phyloP scores from a whole-genome alignment of 2,888 invertebrate genomes.

The Tigriopus californicus region DNA sequence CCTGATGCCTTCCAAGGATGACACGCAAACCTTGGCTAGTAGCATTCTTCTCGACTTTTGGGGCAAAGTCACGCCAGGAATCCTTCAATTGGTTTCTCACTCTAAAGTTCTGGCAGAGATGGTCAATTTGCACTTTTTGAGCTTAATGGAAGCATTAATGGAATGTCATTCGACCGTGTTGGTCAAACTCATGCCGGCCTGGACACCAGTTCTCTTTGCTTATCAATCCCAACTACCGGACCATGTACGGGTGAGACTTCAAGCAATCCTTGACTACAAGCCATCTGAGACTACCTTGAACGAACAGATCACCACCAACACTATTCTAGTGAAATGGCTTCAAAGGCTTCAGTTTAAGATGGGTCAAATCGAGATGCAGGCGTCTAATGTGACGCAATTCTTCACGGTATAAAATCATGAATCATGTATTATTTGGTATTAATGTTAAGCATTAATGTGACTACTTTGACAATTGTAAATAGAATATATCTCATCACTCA shows the following conservation, averaged over 20 bases:
- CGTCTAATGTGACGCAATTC: constrained; percentile 63
- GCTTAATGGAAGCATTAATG: constrained; percentile 76
- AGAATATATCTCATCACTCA: too few relatives aligned
- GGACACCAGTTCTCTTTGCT: constrained; percentile 89
- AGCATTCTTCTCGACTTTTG: constrained; percentile 89
- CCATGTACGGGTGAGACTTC: constrained; percentile 6
- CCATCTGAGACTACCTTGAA: neutral
- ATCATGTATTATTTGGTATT: neutral
- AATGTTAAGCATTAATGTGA: too few relatives aligned
- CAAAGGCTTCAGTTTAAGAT: constrained; percentile 90
- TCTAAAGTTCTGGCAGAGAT: constrained; percentile 92
- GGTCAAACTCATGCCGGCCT: constrained; percentile 75
- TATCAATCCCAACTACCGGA: constrained; percentile 29
- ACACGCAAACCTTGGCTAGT: constrained; percentile 19
- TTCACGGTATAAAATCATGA: constrained; percentile 43
- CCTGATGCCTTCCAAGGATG: neutral
- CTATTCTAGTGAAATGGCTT: constrained; percentile 50
- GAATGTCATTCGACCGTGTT: constrained; percentile 86
- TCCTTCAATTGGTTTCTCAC: constrained; percentile 74
- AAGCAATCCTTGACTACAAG: constrained; percentile 10
- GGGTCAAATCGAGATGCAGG: constrained; percentile 88
- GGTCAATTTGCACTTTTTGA: constrained; percentile 89
- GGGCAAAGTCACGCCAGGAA: constrained; percentile 90
- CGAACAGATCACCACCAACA: neutral
- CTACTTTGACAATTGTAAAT: too few relatives aligned